Base-by-base conservation (phyloP, 2,113 vertebrate species). In the Osmerus eperlanus region DNA sequence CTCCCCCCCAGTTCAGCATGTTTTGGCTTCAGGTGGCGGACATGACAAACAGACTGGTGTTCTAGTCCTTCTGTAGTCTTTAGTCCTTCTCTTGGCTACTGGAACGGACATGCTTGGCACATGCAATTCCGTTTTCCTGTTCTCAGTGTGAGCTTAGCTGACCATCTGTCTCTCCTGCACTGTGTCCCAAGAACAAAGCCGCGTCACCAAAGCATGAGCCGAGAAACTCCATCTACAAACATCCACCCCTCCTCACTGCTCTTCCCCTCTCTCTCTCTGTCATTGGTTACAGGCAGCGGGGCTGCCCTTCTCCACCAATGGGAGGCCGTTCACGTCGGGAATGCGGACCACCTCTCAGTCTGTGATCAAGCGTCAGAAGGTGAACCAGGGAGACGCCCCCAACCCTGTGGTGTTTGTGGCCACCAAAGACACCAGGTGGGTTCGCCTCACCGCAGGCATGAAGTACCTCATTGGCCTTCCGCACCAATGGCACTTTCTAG, bases 371-470 rank as follows among this genome's bases (percentile, higher is more conserved):
- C 89, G 95, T 58, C 96, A 96, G 92, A 96, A 96, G 87, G 91
- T 96, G 76, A 96, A 94, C 88, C 94, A 95, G 58, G 95, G 94
- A 13, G 96, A 97, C 79, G 95, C 95, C 18, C 96, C 96, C 67
- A 96, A 97, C 88, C 96, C 95, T 2, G 95, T 97, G 81, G 95
- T 96, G 79, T 97, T 97, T 81, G 96, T 97, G 81, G 96, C 95
- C 78, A 96, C 96, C 32, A 96, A 97, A 89, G 94, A 96, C 84
- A 96, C 95, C 90, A 95, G 95, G 95, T 96, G 88, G 62, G 54
- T 16, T 29, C 61, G 16, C 1, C 6, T 32, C 61, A 16, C 25
- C 15, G 59, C 21, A 14, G 32, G 32, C 32, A 7, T 1, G 4
- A 36, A 9, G 41, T 47, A 12, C 41, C 9, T 47, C 41, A 47